These are phyloP conservation scores for Hypocryptadius cinnamomeus DNA, from an alignment of 2,113 vertebrate species.

Conservation along the genomic window DNA sequence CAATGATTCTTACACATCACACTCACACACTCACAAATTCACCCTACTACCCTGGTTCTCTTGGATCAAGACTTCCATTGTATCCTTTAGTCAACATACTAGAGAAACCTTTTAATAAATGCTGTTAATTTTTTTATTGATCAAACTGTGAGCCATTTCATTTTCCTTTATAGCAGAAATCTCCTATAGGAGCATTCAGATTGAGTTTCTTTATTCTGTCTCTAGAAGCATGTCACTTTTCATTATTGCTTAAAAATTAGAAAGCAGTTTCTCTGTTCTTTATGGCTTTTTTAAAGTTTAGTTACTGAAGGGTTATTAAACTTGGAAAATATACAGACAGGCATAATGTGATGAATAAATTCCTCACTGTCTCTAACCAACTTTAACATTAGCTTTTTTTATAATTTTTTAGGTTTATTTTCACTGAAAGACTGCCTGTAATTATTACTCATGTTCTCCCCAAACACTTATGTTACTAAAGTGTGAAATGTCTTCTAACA, in stretches of 20 bases:
- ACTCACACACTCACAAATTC: background rate
- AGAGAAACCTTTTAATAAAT: constrained; percentile 71
- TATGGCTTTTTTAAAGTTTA: constrained; percentile 59
- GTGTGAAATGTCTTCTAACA: constrained; percentile 79
- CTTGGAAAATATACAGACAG: constrained; percentile 60
- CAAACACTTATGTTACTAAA: constrained; percentile 78
- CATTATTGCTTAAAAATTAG: constrained; percentile 64
- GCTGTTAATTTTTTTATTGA: constrained; percentile 75
- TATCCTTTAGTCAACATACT: constrained; percentile 38
- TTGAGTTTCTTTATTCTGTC: constrained; percentile 61
- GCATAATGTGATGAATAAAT: constrained; percentile 60
- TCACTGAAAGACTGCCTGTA: constrained; percentile 69
- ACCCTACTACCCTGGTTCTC: background rate
- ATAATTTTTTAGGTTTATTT: constrained; percentile 73
- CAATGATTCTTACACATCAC: background rate
- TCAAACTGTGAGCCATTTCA: constrained; percentile 71
- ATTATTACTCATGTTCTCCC: constrained; percentile 75
- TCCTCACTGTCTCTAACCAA: constrained; percentile 65
- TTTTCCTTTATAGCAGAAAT: constrained; percentile 67
- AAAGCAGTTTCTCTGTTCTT: constrained; percentile 40
- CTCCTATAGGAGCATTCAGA: constrained; percentile 65
- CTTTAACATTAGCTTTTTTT: constrained; percentile 62
- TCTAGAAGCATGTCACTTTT: constrained; percentile 66
- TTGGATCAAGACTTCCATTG: background rate
- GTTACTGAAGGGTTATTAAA: constrained; percentile 64